Evolutionary conservation across 2,113 vertebrate species (phyloP).

Genomic region (Geococcyx californianus): DNA sequence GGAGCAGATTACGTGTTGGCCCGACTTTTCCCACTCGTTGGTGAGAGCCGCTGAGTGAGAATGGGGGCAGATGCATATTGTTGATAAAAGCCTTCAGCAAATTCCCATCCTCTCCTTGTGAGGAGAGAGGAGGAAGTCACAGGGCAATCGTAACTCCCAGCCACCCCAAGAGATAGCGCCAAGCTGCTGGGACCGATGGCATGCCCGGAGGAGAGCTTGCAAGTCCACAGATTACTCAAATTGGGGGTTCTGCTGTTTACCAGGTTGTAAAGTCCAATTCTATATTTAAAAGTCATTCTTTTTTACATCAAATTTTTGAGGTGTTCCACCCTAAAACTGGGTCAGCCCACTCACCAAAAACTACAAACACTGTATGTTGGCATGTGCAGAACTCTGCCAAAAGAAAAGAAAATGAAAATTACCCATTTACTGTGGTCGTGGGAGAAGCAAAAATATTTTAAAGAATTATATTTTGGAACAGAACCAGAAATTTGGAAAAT

Average conservation of each 20-base stretch:
- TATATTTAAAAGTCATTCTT: accelerated
- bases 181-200: accelerated
- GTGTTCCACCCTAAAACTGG: not conserved
- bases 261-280: accelerated
- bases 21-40: conserved; percentile 59
- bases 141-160: conserved; percentile 2
- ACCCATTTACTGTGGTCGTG: not conserved
- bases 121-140: conserved; percentile 49
- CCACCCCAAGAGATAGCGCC: not conserved
- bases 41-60: conserved; percentile 5
- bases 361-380: not conserved
- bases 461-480: not conserved
- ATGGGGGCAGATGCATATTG: conserved; percentile 54
- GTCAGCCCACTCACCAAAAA: not conserved
- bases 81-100: conserved; percentile 61
- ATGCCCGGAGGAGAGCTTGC: not conserved
- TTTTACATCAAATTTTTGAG: not conserved
- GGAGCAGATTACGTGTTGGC: conserved; percentile 53
- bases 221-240: accelerated
- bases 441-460: not conserved
- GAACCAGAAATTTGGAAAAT: not conserved
- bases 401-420: not conserved
- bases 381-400: not conserved
- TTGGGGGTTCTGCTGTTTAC: not conserved
- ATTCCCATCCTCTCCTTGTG: conserved; percentile 49